Percentiles rank a stretch among this genome's conserved stretches.
These are phyloP conservation scores for Anadara kagoshimensis DNA, from an alignment of 1,140 invertebrate genomes.

Conservation along the genomic window DNA sequence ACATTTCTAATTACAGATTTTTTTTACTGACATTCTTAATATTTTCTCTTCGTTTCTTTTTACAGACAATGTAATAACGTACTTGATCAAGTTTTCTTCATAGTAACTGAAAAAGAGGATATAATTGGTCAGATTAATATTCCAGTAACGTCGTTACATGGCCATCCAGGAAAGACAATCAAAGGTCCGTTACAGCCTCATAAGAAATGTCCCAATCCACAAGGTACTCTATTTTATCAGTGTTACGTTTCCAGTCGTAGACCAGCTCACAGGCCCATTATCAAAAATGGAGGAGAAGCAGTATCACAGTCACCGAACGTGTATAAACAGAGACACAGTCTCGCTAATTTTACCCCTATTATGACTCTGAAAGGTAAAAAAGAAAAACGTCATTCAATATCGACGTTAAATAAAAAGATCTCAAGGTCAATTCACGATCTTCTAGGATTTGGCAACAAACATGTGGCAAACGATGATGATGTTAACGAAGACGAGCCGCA, in stretches of 20 bases:
- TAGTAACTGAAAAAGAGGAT: conserved; percentile 70
- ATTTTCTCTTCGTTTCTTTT: no score
- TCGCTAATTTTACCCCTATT: conserved; percentile 42
- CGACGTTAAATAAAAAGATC: conserved; percentile 65
- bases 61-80: conserved; percentile 56
- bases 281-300: neutral
- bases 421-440: conserved; percentile 67
- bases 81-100: conserved; percentile 65
- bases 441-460: conserved; percentile 55
- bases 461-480: conserved; percentile 38
- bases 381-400: conserved; percentile 41
- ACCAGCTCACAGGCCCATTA: conserved; percentile 19
- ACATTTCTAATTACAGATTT: no score
- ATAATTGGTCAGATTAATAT: conserved; percentile 66
- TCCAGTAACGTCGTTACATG: conserved; percentile 56
- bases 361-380: conserved; percentile 32
- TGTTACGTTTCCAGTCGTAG: conserved; percentile 64
- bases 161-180: conserved; percentile 52
- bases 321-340: conserved; percentile 48
- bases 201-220: conserved; percentile 65
- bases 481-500: conserved; percentile 39
- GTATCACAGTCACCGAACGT: conserved; percentile 36
- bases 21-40: no score
- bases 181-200: conserved; percentile 59
- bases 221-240: conserved; percentile 67